A percentile compares a stretch with the other conserved stretches of the same genome.
Conservation (phyloP, 2,888 invertebrate genomes). For the Pammene aurita region DNA sequence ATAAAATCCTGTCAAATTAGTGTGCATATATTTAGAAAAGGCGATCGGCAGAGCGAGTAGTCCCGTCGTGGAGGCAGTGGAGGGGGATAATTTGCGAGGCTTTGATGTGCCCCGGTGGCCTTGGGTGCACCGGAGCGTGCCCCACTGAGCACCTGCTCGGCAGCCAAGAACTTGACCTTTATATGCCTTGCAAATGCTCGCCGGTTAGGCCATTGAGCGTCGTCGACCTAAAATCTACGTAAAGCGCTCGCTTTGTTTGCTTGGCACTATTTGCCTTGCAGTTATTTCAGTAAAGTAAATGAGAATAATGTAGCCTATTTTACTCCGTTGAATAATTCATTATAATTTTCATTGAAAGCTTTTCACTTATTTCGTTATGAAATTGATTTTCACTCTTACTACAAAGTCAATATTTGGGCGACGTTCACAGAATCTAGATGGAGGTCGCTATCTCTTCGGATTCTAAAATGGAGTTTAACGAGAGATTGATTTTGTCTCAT, state of each 20-base stretch:
- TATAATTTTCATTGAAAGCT: not conserved
- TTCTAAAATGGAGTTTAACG: too few species aligned
- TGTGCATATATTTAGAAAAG: constrained; percentile 53
- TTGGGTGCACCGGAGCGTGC: constrained; percentile 38
- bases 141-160: constrained; percentile 44
- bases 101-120: constrained; percentile 42
- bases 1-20: constrained; percentile 33
- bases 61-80: constrained; percentile 59
- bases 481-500: too few species aligned
- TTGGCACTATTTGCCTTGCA: constrained; percentile 15
- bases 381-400: not conserved
- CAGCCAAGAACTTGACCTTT: constrained; percentile 74
- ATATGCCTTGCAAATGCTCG: constrained; percentile 48
- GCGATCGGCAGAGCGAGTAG: constrained; percentile 49
- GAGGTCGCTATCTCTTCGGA: too few species aligned
- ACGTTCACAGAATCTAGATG: too few species aligned
- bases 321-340: not conserved
- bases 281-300: constrained; percentile 12
- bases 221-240: constrained; percentile 36
- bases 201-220: constrained; percentile 26
- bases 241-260: constrained; percentile 33
- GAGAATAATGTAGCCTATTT: not conserved
- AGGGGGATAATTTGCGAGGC: constrained; percentile 67
- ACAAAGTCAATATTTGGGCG: too few species aligned
- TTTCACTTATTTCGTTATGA: not conserved